Evolutionary conservation across 2,797 vertebrate species (phyloP).

Genomic region (Hephaestus fuliginosus): DNA sequence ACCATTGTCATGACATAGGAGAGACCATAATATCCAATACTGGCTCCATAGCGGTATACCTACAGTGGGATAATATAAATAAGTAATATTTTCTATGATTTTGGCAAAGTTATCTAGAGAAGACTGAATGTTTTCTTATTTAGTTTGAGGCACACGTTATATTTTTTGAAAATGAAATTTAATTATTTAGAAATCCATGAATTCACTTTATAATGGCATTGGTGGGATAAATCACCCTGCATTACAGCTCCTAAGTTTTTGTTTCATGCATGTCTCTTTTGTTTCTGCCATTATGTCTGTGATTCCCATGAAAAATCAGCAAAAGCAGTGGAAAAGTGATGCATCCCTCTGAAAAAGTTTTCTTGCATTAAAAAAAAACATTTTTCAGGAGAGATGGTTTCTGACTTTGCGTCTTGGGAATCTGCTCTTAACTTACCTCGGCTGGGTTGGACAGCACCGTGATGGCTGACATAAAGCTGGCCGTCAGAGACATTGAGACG

Average conservation of each 20-base stretch:
- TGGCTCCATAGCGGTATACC: slow-evolving; percentile 91
- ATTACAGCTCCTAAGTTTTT: background rate
- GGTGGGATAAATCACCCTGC: background rate
- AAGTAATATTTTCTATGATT: background rate
- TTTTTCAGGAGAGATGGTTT: background rate
- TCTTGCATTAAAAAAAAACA: background rate
- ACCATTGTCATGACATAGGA: slow-evolving; percentile 87
- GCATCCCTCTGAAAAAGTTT: background rate
- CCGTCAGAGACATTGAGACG: slow-evolving; percentile 92
- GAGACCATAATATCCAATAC: slow-evolving; percentile 85
- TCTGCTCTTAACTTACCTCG: slow-evolving; percentile 77
- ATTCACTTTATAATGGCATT: background rate
- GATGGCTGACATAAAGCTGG: slow-evolving; percentile 98
- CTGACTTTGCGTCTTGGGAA: background rate
- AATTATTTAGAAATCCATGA: background rate
- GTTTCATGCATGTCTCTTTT: background rate
- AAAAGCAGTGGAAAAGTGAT: background rate
- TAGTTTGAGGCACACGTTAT: background rate
- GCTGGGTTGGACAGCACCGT: slow-evolving; percentile 92
- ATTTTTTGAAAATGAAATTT: background rate
- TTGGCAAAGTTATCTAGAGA: background rate
- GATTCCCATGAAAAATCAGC: background rate
- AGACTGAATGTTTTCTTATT: background rate
- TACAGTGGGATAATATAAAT: slow-evolving; percentile 5
- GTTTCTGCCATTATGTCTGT: background rate